Conservation (phyloP, 2,113 vertebrate species). For the Antechinus stuartii region DNA sequence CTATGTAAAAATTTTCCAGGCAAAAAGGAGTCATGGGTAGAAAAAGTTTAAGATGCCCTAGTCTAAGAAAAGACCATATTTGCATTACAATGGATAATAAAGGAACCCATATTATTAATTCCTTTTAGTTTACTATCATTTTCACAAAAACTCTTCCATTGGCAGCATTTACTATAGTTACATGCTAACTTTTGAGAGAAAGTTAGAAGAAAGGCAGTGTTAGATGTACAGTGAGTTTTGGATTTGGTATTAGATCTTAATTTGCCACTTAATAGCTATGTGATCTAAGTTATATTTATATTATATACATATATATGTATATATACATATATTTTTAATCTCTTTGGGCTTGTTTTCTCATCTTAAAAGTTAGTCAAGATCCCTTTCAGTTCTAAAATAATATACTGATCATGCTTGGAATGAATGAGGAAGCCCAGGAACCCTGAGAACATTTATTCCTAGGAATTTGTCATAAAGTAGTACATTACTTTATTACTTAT, state of each 20-base stretch:
- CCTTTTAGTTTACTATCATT: neutral
- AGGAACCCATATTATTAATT: neutral
- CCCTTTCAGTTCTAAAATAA: neutral
- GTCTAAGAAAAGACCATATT: neutral
- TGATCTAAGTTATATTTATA: neutral
- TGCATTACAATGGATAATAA: neutral
- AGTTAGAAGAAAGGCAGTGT: neutral
- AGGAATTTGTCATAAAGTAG: neutral
- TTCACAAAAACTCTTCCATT: rapidly evolving
- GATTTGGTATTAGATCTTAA: neutral
- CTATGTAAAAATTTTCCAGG: too few species aligned
- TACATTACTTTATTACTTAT: neutral
- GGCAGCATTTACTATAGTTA: neutral
- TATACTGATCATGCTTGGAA: neutral
- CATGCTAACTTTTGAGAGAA: neutral
- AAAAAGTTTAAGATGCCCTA: too few species aligned
- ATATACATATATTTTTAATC: neutral
- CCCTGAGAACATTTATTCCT: neutral
- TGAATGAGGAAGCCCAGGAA: neutral
- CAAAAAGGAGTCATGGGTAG: too few species aligned
- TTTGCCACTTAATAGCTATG: neutral
- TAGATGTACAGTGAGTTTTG: neutral
- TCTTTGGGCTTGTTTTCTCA: neutral
- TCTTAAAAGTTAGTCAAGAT: neutral
- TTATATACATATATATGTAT: too few species aligned